phyloP scores from a whole-genome alignment of 1,140 invertebrate species.

The Chrysomallon squamiferum region DNA sequence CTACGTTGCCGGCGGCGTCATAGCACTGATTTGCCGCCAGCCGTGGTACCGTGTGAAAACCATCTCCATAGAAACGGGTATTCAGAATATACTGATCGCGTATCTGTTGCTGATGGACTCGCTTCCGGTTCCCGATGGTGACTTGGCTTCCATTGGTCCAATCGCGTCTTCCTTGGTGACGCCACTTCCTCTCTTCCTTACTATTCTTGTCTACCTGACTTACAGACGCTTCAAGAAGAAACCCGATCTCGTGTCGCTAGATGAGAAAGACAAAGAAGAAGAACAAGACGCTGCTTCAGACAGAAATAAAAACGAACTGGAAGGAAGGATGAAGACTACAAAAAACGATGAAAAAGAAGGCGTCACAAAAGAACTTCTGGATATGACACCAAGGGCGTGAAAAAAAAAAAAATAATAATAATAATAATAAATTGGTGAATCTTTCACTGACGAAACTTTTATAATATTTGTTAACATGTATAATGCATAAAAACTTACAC shows the following conservation, averaged over 20 bases:
- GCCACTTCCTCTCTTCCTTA: constrained; percentile 77
- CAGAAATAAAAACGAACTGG: no score
- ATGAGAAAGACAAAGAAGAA: no score
- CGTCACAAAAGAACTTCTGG: no score
- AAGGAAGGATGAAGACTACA: no score
- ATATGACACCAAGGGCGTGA: no score
- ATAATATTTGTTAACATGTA: no score
- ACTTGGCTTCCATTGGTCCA: constrained; percentile 61
- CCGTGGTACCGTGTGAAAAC: constrained; percentile 61
- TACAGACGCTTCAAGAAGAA: constrained; percentile 35
- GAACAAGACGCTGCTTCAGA: no score
- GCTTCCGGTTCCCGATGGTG: constrained; percentile 63
- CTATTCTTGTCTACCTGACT: constrained; percentile 28
- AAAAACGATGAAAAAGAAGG: no score
- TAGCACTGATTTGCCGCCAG: constrained; percentile 44
- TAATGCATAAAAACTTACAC: no score
- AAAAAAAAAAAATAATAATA: no score
- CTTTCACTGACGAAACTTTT: no score
- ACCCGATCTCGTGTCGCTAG: constrained; percentile 23
- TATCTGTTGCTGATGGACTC: constrained; percentile 64
- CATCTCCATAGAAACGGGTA: constrained; percentile 67
- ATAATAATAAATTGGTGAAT: no score
- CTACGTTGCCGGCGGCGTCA: constrained; percentile 75
- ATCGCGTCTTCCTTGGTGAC: constrained; percentile 87
- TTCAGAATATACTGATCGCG: constrained; percentile 65